Evolutionary conservation across 2,797 vertebrate species (phyloP), one percentile per base, ranked within the genome.

Genomic region (Limnodromus scolopaceus): DNA sequence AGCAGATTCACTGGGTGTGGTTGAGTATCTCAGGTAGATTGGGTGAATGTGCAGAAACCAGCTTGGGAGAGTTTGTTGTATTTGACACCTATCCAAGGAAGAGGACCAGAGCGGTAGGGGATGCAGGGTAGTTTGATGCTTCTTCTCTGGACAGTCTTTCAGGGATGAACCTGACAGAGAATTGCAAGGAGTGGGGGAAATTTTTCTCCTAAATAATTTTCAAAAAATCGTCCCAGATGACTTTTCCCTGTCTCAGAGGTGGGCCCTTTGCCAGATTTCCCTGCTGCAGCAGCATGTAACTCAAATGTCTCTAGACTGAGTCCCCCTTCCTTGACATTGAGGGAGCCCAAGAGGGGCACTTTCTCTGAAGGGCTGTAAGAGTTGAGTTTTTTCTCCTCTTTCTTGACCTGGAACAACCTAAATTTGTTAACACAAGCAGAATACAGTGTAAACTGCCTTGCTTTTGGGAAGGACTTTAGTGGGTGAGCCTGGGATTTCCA

Each of bases 201-300:
- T 3, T 22, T 68, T 89, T 43, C 46, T 70, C 10, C 24, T 16
- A 77, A 86, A 38, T 43, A 18, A 27, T 65, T 61, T 10, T 0
- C 13, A 49, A 79, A 79, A 69, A 74, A 16, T 12, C 3, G 16
- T 49, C 6, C 6, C 3, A 23, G 8, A 6, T 89, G 9, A 27
- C 16, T 74, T 63, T 32, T 48, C 0, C 0, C 13, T 64, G 6
- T 28, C 17, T 64, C 38, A 32, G 10, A 6, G 7, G 3, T 48
- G 24, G 23, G 9, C 24, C 6, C 8, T n/a, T 23, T 23, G 38
- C 9, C 16, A 48, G n/a, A 64, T 16, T 65, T 41, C 11, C 3
- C 16, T 46, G 24, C 17, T 51, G 20, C 36, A 64, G 24, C 28
- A 51, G 6, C 27, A 6, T 9, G 9, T 13, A 46, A 14, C 20